Conservation (phyloP, 2,113 vertebrate genomes). For the Percina caprodes region DNA sequence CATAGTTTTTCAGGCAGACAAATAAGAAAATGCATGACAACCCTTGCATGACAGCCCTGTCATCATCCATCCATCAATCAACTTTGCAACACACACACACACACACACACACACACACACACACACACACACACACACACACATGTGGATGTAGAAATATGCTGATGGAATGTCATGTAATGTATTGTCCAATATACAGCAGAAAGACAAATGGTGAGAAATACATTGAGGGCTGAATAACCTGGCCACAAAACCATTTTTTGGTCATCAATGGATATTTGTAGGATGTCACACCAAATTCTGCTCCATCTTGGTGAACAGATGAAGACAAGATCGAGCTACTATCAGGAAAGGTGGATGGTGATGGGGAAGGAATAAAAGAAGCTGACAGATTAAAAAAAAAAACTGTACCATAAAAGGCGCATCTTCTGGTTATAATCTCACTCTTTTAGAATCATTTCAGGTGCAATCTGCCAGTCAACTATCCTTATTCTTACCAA, state of each 20-base stretch:
- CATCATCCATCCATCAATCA: conserved; percentile 70
- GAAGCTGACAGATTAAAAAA: conserved; percentile 40
- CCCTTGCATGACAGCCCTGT: conserved; percentile 60
- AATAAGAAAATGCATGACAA: conserved; percentile 63
- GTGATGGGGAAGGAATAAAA: conserved; percentile 23
- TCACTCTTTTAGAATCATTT: conserved; percentile 29
- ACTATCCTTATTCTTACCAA: conserved; percentile 32
- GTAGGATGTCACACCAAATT: conserved; percentile 52
- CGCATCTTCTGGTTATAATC: conserved; percentile 39
- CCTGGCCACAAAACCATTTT: conserved; percentile 39
- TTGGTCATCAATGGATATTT: conserved; percentile 41
- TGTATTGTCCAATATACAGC: conserved; percentile 59
- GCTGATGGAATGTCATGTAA: conserved; percentile 56
- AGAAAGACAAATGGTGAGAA: conserved; percentile 21
- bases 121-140: conserved; percentile 22
- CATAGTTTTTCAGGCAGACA: conserved; percentile 55
- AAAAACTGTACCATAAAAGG: conserved; percentile 49
- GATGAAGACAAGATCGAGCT: conserved; percentile 33
- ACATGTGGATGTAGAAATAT: conserved; percentile 29
- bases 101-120: conserved; percentile 17
- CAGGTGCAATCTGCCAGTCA: conserved; percentile 29
- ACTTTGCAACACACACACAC: conserved; percentile 5
- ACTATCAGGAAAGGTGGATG: conserved; percentile 35
- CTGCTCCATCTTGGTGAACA: conserved; percentile 18
- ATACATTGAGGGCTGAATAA: conserved; percentile 28